Evolutionary conservation across 2,888 invertebrate species (phyloP).

Genomic region (Lycia hirtaria): DNA sequence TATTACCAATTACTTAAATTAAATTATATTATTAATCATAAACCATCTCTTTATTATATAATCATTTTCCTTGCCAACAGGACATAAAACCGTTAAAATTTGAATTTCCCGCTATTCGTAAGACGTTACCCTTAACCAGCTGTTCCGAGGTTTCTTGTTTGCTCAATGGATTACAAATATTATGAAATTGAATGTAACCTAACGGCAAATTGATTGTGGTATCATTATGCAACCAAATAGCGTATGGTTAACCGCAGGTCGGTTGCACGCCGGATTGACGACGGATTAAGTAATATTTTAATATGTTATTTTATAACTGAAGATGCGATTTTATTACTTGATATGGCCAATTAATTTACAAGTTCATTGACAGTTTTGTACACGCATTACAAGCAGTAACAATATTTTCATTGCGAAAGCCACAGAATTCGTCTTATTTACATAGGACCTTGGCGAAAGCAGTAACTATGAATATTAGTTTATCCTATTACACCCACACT

Average conservation of each 20-base stretch:
- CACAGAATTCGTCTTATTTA: too few species aligned
- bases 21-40: too few species aligned
- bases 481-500: too few species aligned
- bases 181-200: conserved; percentile 36
- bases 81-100: too few species aligned
- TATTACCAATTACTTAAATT: too few species aligned
- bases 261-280: conserved; percentile 27
- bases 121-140: neutral
- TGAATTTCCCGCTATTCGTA: too few species aligned
- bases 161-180: conserved; percentile 20
- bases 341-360: neutral
- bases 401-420: too few species aligned
- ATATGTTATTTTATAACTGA: conserved; percentile 7
- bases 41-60: too few species aligned
- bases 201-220: conserved; percentile 40
- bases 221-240: conserved; percentile 33
- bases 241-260: conserved; percentile 33
- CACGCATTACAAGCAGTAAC: too few species aligned
- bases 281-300: conserved; percentile 28
- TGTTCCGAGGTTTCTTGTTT: neutral
- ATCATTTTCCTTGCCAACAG: too few species aligned
- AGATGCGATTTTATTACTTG: conserved; percentile 8
- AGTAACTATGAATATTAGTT: too few species aligned
- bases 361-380: neutral
- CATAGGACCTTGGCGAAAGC: too few species aligned